Base-by-base conservation (phyloP, 2,888 invertebrate species). In the Ariolimax columbianus region DNA sequence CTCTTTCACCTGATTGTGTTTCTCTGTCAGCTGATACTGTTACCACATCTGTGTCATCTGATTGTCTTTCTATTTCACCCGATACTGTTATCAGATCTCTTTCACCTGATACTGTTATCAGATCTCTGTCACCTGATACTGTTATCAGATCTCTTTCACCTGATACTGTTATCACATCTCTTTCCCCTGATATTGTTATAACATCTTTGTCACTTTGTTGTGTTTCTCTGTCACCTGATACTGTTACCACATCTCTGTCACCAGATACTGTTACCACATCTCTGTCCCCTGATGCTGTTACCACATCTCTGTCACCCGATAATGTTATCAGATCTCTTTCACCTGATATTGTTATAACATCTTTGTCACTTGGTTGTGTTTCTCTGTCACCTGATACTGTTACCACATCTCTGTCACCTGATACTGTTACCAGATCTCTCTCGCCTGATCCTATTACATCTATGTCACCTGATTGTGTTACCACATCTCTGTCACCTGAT, bases 291-390 rank as follows among this genome's bases (percentile, higher is more conserved):
- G 77, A 59, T 77, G 38, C 17, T 59, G 77, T 59, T 38, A 38
- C 38, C 11, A 59, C 3, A 26, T 55, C 63, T 77, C 6, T 59
- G 9, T 77, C 77, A 36, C 77, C 59, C 36, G 55, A 55, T 59
- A 17, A 17, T 77, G 59, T 59, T 77, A 59, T 77, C 14, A 59
- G 11, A n/a, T 77, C 77, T 55, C 19, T 38, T 59, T 59, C 77
- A 47, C 73, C 73, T 26, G 59, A 59, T 77, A n/a, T 2, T 59
- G 78, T 63, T 40, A 40, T 63, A 26, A 40, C 30, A 47, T 59
- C 63, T 77, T 14, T 23, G 33, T 77, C 77, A 51, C 55, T 55
- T 33, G 77, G 55, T 77, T 7, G 9, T 77, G 55, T 55, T 6
- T 14, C 23, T 72, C 11, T 40, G 11, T 51, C 75, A 75, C 30